Conservation (phyloP, 2,888 invertebrate genomes). For the Phragmatobia fuliginosa region DNA sequence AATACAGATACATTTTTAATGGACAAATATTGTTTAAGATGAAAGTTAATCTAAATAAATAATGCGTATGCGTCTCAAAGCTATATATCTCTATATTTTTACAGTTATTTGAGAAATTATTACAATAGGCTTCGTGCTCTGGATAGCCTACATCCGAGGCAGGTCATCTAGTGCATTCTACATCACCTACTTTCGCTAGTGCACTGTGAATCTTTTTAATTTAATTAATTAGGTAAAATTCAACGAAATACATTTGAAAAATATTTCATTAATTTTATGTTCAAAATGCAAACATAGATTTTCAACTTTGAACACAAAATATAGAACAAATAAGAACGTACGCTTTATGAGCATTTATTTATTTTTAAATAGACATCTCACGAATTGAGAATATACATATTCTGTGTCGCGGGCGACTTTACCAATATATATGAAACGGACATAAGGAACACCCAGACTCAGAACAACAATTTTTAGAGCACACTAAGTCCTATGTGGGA, state of each 20-base stretch:
- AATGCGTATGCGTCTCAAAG: neutral
- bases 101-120: slow-evolving; percentile 3
- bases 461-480: no score
- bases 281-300: neutral
- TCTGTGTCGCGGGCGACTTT: no score
- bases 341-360: no score
- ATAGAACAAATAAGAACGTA: neutral
- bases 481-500: no score
- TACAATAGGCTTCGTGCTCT: neutral
- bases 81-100: neutral
- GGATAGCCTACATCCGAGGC: neutral
- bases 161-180: slow-evolving; percentile 3
- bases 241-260: neutral
- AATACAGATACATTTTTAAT: neutral
- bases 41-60: neutral
- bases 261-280: neutral
- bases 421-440: no score
- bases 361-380: no score
- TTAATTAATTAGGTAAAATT: slow-evolving; percentile 16
- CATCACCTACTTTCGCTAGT: slow-evolving; percentile 8
- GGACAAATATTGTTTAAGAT: neutral
- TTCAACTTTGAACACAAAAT: neutral
- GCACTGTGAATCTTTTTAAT: slow-evolving; percentile 1
- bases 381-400: no score
- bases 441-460: no score